Percentiles rank a stretch among this genome's conserved stretches.
These are phyloP conservation scores for Cantharis rustica DNA, from an alignment of 2,888 invertebrate species.

Conservation along the genomic window DNA sequence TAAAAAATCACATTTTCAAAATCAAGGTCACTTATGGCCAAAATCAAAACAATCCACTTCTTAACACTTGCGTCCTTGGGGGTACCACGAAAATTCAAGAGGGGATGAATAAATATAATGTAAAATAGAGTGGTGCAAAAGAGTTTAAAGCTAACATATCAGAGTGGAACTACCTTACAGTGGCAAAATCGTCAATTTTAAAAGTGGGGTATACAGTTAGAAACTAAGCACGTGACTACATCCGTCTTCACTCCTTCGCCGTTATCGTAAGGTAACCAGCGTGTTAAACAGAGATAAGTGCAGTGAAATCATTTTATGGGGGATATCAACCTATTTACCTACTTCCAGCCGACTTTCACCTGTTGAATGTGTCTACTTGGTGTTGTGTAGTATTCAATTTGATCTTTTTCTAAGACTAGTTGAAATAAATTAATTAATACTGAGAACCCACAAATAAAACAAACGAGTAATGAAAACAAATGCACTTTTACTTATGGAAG, in stretches of 20 bases:
- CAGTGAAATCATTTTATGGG: slow-evolving; percentile 49
- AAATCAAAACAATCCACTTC: slow-evolving; percentile 32
- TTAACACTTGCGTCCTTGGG: slow-evolving; percentile 52
- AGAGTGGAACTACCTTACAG: slow-evolving; percentile 34
- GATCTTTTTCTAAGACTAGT: slow-evolving; percentile 13
- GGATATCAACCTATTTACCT: slow-evolving; percentile 54
- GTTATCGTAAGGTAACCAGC: not conserved
- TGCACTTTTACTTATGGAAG: slow-evolving; percentile 37
- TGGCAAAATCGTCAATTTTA: slow-evolving; percentile 38
- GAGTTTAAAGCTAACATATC: slow-evolving; percentile 35
- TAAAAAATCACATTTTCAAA: not conserved
- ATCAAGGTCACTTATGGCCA: slow-evolving; percentile 7
- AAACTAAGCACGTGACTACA: slow-evolving; percentile 42
- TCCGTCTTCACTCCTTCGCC: slow-evolving; percentile 31
- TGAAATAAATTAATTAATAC: not conserved
- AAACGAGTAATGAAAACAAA: slow-evolving; percentile 24
- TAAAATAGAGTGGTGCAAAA: slow-evolving; percentile 37
- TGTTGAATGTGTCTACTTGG: slow-evolving; percentile 30
- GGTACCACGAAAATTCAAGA: slow-evolving; percentile 51
- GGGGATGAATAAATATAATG: slow-evolving; percentile 45
- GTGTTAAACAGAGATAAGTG: slow-evolving; percentile 33
- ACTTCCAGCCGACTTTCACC: slow-evolving; percentile 56
- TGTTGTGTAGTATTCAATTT: not conserved
- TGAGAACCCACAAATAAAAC: not conserved
- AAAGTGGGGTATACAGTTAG: slow-evolving; percentile 45